Evolutionary conservation across 2,888 invertebrate species (phyloP), one percentile per base, ranked within the genome.

Genomic region (Pseudeuparius sepicola): DNA sequence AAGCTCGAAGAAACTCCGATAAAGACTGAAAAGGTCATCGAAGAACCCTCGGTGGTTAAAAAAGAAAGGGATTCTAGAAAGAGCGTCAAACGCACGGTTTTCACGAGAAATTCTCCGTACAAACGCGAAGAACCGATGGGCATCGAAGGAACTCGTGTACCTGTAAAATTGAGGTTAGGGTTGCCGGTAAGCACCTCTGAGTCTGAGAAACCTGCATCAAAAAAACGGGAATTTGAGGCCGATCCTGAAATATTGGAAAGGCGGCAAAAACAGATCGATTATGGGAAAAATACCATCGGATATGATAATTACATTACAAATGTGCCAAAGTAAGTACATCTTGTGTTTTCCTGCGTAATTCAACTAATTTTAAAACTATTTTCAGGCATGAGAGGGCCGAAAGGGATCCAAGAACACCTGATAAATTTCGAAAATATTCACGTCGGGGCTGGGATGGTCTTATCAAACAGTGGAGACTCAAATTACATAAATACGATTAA

Each of bases 191-290:
- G n/a, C n/a, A n/a, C n/a, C n/a, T n/a, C n/a, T n/a, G n/a, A n/a
- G n/a, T n/a, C n/a, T n/a, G n/a, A n/a, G n/a, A n/a, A n/a, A n/a
- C n/a, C n/a, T n/a, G n/a, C n/a, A n/a, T n/a, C n/a, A 31, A 43
- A 18, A 30, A 42, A 27, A 36, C 9, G 14, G 7, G 36, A 48
- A 18, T 29, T 65, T 16, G 92, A 92, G 63, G 75, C 73, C 4
- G 85, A 93, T 64, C 70, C 76, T 10, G 64, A 54, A 3, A 60
- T 83, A 14, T 62, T 94, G 38, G 65, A 70, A 24, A 72, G 93
- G 42, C 70, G 93, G 25, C 89, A 92, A 55, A 93, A 93, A 61
- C 90, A 92, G 64, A 84, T 94, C 51, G 89, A 92, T 60, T 94
- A 87, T 65, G 94, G 94, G 7, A 93, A 92, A 64, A 90, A 89